These are phyloP conservation scores for Blomia tropicalis DNA, from an alignment of 2,888 invertebrate genomes.

Conservation along the genomic window DNA sequence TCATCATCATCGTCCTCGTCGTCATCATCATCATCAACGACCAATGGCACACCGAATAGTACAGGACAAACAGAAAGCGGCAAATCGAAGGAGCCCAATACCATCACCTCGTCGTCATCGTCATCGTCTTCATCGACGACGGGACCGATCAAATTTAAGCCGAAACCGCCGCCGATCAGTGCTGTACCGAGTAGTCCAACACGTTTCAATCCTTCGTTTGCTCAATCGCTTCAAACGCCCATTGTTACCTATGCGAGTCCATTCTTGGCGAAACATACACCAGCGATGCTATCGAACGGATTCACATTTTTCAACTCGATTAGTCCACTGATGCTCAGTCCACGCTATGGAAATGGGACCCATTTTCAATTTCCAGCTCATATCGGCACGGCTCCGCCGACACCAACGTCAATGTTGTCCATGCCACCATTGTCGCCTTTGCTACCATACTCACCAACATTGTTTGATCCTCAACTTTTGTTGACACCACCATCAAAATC, in stretches of 20 bases:
- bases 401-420: slow-evolving; percentile 11
- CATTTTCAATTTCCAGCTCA: slow-evolving; percentile 31
- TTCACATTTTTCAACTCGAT: slow-evolving; percentile 29
- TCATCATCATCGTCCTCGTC: background rate
- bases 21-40: background rate
- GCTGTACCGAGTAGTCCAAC: slow-evolving; percentile 25
- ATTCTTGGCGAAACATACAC: slow-evolving; percentile 35
- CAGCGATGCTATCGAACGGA: slow-evolving; percentile 25
- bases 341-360: slow-evolving; percentile 26
- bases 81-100: background rate
- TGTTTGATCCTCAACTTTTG: slow-evolving; percentile 29
- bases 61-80: background rate
- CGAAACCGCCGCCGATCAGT: slow-evolving; percentile 31
- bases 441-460: slow-evolving; percentile 27
- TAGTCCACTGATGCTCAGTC: slow-evolving; percentile 27
- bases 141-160: slow-evolving; percentile 25
- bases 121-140: background rate
- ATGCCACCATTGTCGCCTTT: slow-evolving; percentile 28
- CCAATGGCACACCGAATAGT: background rate
- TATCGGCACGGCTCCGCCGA: slow-evolving; percentile 4
- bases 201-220: slow-evolving; percentile 20
- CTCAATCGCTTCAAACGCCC: slow-evolving; percentile 31
- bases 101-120: background rate
- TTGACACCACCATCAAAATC: slow-evolving; percentile 30
- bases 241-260: slow-evolving; percentile 30